Conservation (phyloP, 2,888 invertebrate species). For the Agrochola litura region DNA sequence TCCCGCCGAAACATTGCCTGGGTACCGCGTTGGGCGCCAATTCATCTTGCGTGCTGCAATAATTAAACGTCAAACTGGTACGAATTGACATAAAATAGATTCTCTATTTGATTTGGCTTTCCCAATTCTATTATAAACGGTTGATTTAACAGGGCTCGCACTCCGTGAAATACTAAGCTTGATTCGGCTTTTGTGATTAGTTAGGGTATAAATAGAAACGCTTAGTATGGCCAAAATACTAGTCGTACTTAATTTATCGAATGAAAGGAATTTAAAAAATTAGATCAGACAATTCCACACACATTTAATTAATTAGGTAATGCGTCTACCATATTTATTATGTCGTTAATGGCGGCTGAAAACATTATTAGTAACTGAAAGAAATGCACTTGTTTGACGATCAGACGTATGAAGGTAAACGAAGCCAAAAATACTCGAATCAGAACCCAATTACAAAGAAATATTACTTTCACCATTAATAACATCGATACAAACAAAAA, state of each 20-base stretch:
- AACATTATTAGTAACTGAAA: not conserved
- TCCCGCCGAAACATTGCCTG: slow-evolving; percentile 41
- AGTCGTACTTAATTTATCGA: slow-evolving; percentile 12
- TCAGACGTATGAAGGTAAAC: not conserved
- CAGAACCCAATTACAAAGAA: too few relatives aligned
- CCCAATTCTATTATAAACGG: slow-evolving; percentile 53
- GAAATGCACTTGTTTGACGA: not conserved
- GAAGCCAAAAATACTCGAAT: not conserved
- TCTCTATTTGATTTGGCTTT: slow-evolving; percentile 50
- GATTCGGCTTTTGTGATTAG: slow-evolving; percentile 48
- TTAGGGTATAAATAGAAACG: slow-evolving; percentile 37
- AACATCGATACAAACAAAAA: slow-evolving; percentile 18
- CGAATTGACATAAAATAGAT: slow-evolving; percentile 56
- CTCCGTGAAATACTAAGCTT: slow-evolving; percentile 35
- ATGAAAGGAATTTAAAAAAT: slow-evolving; percentile 5
- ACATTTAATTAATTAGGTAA: slow-evolving; percentile 4
- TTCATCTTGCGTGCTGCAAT: slow-evolving; percentile 68
- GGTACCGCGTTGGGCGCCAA: slow-evolving; percentile 61
- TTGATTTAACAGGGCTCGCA: slow-evolving; percentile 41
- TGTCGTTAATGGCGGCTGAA: not conserved
- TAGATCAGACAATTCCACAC: not conserved
- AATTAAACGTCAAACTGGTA: slow-evolving; percentile 72
- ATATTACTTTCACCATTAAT: not conserved
- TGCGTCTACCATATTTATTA: not conserved
- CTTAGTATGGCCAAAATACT: slow-evolving; percentile 13